phyloP scores from a whole-genome alignment of 1,140 invertebrate species.

The Drosophila sulfurigaster region DNA sequence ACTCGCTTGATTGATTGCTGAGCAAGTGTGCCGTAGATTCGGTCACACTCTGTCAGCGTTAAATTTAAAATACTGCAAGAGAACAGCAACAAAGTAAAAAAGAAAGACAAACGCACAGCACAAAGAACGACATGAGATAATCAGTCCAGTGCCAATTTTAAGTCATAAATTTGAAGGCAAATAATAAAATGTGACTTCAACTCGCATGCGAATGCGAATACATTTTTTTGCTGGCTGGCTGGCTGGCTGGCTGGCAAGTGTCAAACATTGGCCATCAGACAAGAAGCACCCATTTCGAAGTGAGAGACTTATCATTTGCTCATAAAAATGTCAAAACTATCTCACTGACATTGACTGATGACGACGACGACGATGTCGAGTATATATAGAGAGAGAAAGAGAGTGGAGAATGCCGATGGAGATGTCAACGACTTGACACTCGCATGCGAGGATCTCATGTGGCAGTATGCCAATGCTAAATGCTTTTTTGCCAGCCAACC shows the following conservation, averaged over 20 bases:
- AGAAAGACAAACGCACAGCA: constrained; percentile 24
- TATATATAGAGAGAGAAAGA: not conserved
- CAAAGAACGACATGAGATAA: constrained; percentile 51
- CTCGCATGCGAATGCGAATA: constrained; percentile 9
- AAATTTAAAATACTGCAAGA: constrained; percentile 44
- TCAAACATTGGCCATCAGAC: constrained; percentile 79
- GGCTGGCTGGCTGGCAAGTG: constrained; percentile 65
- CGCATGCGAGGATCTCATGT: constrained; percentile 49
- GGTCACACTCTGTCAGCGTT: constrained; percentile 54
- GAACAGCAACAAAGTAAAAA: no score
- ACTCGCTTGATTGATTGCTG: constrained; percentile 62
- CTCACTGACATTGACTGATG: constrained; percentile 80
- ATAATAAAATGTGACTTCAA: constrained; percentile 23
- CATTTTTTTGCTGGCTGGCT: constrained; percentile 36
- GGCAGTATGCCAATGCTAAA: constrained; percentile 73
- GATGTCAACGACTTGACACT: constrained; percentile 45
- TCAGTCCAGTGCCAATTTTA: constrained; percentile 25
- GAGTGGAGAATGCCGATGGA: constrained; percentile 9
- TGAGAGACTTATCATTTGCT: constrained; percentile 76
- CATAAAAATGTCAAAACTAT: constrained; percentile 84
- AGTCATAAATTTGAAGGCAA: constrained; percentile 61
- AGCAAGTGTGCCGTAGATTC: constrained; percentile 14
- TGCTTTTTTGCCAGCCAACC: constrained; percentile 48
- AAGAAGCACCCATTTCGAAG: constrained; percentile 58
- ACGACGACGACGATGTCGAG: constrained; percentile 31